Conservation (phyloP, 1,140 invertebrate species). For the Bombus breviceps region DNA sequence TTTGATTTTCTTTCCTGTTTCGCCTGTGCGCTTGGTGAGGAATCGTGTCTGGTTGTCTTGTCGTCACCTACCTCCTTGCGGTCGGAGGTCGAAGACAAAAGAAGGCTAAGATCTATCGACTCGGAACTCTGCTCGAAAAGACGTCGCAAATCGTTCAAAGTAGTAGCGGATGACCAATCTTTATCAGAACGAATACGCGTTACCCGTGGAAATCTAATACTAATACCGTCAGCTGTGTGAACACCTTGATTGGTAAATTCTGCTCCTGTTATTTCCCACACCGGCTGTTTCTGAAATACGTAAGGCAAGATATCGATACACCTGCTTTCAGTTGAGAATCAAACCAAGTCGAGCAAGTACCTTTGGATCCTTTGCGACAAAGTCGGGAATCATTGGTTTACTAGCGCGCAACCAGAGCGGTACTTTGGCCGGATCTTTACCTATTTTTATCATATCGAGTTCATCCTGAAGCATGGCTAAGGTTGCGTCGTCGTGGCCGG, state of each 20-base stretch:
- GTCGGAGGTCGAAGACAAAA: constrained; percentile 68
- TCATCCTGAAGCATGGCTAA: constrained; percentile 90
- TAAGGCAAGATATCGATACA: not conserved
- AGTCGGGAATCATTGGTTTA: constrained; percentile 94
- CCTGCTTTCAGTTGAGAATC: not conserved
- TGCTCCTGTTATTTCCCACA: constrained; percentile 97
- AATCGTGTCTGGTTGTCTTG: not conserved
- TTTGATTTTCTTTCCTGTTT: not conserved
- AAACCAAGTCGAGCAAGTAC: constrained; percentile 61
- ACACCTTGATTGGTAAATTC: constrained; percentile 94
- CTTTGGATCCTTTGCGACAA: constrained; percentile 92
- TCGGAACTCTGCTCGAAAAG: constrained; percentile 88
- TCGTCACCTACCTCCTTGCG: not conserved
- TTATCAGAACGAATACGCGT: constrained; percentile 93
- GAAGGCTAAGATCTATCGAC: constrained; percentile 86
- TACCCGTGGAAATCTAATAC: constrained; percentile 95
- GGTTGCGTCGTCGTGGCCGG: constrained; percentile 93
- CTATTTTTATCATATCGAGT: constrained; percentile 92
- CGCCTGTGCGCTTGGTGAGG: not conserved
- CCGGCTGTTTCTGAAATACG: constrained; percentile 86
- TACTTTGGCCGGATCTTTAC: constrained; percentile 87
- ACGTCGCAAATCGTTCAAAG: constrained; percentile 87
- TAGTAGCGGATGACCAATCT: constrained; percentile 92
- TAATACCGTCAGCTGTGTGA: constrained; percentile 96
- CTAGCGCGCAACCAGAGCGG: constrained; percentile 93